Percentiles rank a stretch among this genome's conserved stretches.
phyloP scores from a whole-genome alignment of 2,113 vertebrate genomes.

The Morone saxatilis region DNA sequence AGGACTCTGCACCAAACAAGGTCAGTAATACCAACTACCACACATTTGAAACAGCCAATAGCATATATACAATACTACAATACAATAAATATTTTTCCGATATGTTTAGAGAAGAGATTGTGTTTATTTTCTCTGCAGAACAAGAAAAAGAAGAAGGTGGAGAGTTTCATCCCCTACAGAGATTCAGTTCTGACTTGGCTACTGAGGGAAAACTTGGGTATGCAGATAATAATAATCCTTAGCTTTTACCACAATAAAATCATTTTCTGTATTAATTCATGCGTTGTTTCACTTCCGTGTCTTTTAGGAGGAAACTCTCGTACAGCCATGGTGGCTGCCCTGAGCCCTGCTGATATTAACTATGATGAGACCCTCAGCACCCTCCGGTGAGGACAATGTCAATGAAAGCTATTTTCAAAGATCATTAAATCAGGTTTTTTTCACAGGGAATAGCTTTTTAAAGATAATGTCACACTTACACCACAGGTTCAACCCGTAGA shows the following conservation, averaged over 20 bases:
- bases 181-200: conserved; percentile 98
- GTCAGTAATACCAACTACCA: conserved; percentile 72
- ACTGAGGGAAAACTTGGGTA: conserved; percentile 96
- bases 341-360: conserved; percentile 98
- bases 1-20: conserved; percentile 97
- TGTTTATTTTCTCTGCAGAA: conserved; percentile 74
- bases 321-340: conserved; percentile 97
- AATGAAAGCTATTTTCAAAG: neutral
- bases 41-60: neutral
- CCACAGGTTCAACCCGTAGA: neutral
- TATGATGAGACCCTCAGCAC: conserved; percentile 98
- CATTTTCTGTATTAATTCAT: neutral
- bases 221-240: conserved; percentile 24
- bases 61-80: neutral
- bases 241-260: neutral
- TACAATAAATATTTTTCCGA: neutral
- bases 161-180: conserved; percentile 94
- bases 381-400: conserved; percentile 86
- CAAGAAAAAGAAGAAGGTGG: conserved; percentile 99
- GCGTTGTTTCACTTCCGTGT: neutral
- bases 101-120: neutral
- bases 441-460: neutral
- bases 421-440: neutral
- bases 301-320: conserved; percentile 95
- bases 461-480: neutral